A percentile compares a stretch with the other conserved stretches of the same genome.
phyloP scores from a whole-genome alignment of 2,797 vertebrate species.

The Sitta carolinensis region DNA sequence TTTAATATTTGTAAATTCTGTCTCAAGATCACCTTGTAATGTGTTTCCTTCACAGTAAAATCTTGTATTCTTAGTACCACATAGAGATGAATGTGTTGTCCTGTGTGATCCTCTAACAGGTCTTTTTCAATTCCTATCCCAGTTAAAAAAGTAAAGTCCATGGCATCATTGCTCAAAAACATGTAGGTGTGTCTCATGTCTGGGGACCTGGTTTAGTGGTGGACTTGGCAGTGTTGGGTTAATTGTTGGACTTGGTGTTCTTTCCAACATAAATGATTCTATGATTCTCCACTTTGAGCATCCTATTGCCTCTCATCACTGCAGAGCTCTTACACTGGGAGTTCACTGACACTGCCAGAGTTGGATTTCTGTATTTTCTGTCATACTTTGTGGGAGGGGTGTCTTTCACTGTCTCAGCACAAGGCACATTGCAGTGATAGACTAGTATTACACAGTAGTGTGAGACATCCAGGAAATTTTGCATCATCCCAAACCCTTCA shows the following conservation, averaged over 20 bases:
- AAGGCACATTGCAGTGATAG: neutral
- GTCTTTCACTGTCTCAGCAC: neutral
- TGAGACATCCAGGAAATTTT: neutral
- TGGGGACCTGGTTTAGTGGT: neutral
- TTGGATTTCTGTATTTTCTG: neutral
- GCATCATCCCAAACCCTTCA: neutral
- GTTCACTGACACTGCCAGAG: accelerated
- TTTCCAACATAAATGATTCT: neutral
- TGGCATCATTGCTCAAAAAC: neutral
- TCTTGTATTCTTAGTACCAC: neutral
- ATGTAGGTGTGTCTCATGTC: neutral
- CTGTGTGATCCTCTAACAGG: neutral
- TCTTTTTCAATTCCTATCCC: neutral
- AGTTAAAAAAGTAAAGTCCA: neutral
- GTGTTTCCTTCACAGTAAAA: accelerated
- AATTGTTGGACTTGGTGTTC: neutral
- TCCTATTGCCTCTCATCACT: neutral
- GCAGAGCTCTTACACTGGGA: neutral
- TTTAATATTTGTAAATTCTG: neutral
- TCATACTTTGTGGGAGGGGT: neutral
- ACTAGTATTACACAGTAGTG: neutral
- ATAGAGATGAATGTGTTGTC: neutral
- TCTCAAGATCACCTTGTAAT: neutral
- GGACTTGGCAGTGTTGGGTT: neutral
- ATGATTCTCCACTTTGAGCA: neutral